A percentile compares a stretch with the other conserved stretches of the same genome.
Evolutionary conservation across 2,113 vertebrate species (phyloP).

Genomic region (Heterotilapia buettikoferi): DNA sequence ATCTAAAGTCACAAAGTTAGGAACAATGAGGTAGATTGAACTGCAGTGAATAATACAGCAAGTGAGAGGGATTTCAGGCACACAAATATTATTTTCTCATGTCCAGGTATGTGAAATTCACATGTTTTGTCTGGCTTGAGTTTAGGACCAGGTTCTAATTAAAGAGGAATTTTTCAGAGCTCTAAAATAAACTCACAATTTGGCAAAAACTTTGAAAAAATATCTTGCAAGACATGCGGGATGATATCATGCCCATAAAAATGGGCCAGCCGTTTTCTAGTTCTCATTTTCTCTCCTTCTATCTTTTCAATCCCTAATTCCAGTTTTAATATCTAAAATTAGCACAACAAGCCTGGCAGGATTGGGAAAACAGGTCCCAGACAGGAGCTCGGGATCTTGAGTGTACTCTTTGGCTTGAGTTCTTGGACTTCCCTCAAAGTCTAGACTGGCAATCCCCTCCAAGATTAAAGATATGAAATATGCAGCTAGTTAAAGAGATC

Average conservation of each 20-base stretch:
- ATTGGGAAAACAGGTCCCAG: not conserved
- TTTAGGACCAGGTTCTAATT: not conserved
- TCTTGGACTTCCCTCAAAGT: not conserved
- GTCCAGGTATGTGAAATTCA: not conserved
- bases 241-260: not conserved
- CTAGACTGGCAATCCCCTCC: accelerated
- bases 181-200: not conserved
- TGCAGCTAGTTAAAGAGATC: not conserved
- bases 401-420: not conserved
- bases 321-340: not conserved
- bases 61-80: not conserved
- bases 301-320: not conserved
- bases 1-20: not conserved
- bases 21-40: not conserved
- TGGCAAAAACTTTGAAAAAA: not conserved
- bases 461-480: not conserved
- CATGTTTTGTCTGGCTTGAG: not conserved
- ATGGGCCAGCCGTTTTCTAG: accelerated
- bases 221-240: accelerated
- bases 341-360: not conserved
- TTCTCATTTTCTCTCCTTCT: not conserved
- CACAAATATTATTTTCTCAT: not conserved
- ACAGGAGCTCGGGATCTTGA: not conserved
- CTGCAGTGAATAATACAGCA: not conserved
- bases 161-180: not conserved